Percentiles rank a stretch among this genome's conserved stretches.
phyloP scores from a whole-genome alignment of 2,888 invertebrate species.

The Frankliniella fusca region DNA sequence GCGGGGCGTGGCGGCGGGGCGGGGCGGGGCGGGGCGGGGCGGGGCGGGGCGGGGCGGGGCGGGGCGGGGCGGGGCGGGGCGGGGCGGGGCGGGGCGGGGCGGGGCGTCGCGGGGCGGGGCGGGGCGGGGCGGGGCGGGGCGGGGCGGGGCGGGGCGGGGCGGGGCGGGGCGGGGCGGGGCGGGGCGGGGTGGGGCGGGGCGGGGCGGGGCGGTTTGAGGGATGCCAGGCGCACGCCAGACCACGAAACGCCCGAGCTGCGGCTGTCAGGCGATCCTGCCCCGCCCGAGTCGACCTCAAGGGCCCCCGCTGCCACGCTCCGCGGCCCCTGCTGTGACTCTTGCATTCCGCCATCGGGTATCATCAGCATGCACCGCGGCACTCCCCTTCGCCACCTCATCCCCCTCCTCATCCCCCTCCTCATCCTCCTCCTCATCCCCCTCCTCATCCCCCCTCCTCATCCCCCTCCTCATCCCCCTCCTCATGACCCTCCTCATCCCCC shows the following conservation, averaged over 20 bases:
- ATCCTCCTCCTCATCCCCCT: too few species aligned
- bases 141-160: too few species aligned
- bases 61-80: not conserved
- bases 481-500: too few species aligned
- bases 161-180: too few species aligned
- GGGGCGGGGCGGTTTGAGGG: not conserved
- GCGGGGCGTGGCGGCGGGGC: too few species aligned
- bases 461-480: too few species aligned
- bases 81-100: not conserved
- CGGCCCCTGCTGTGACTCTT: not conserved
- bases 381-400: not conserved
- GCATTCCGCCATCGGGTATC: not conserved
- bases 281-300: not conserved
- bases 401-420: too few species aligned
- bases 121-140: too few species aligned
- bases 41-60: not conserved
- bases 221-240: not conserved
- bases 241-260: not conserved
- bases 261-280: not conserved
- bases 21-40: too few species aligned
- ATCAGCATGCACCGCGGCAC: not conserved
- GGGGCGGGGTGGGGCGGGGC: not conserved
- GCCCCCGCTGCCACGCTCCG: not conserved
- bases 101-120: too few species aligned
- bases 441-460: too few species aligned